Conservation (phyloP, 2,888 invertebrate species). For the Unio pictorum region DNA sequence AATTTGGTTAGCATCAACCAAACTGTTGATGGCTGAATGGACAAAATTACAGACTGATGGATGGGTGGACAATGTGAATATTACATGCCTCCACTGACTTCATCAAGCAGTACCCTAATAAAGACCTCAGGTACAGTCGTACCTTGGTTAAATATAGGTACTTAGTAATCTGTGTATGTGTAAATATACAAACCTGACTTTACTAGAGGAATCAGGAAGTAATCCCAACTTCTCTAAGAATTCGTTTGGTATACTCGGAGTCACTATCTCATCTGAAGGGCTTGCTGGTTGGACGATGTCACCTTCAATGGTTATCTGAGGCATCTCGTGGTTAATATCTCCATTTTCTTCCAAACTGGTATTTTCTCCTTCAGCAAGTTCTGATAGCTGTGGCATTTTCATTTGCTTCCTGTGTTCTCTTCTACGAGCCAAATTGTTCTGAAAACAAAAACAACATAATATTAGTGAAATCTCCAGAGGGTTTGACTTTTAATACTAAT, state of each 20-base stretch:
- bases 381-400: constrained; percentile 61
- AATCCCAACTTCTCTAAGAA: constrained; percentile 51
- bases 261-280: constrained; percentile 35
- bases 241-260: constrained; percentile 54
- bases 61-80: too few relatives aligned
- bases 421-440: constrained; percentile 61
- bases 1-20: too few relatives aligned
- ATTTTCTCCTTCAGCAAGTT: constrained; percentile 42
- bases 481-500: too few relatives aligned
- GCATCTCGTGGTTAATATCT: constrained; percentile 10
- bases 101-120: too few relatives aligned
- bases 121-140: too few relatives aligned
- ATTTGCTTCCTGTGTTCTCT: constrained; percentile 55
- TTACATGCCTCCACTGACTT: too few relatives aligned
- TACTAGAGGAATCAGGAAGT: constrained; percentile 18
- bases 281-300: constrained; percentile 4
- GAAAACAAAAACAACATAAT: constrained; percentile 20
- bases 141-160: too few relatives aligned
- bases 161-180: too few relatives aligned
- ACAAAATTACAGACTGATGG: too few relatives aligned
- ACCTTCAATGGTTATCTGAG: constrained; percentile 3
- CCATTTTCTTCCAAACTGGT: neutral
- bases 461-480: neutral
- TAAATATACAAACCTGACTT: neutral
- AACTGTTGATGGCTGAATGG: too few relatives aligned